Percentiles rank a stretch among this genome's conserved stretches.
phyloP scores from a whole-genome alignment of 2,113 vertebrate genomes.

The Rhabdornis inornatus region DNA sequence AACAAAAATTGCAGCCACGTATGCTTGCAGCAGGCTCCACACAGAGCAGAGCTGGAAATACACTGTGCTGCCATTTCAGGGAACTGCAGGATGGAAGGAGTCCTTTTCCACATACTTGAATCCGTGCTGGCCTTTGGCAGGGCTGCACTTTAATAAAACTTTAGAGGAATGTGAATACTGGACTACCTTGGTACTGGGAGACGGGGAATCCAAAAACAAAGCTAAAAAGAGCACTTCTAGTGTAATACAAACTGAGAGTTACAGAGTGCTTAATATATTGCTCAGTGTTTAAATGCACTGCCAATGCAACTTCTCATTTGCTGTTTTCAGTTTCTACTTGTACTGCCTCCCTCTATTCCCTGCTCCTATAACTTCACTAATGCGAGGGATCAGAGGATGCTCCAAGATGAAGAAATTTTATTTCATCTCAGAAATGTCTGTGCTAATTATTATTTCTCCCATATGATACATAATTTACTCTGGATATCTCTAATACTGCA shows the following conservation, averaged over 20 bases:
- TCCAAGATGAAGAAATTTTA: neutral
- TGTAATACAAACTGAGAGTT: neutral
- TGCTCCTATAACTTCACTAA: neutral
- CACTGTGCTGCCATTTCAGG: constrained; percentile 54
- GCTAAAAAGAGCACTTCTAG: neutral
- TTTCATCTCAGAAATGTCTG: neutral
- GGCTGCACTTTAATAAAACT: constrained; percentile 38
- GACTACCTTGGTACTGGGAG: neutral
- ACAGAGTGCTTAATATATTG: neutral
- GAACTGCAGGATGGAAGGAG: constrained; percentile 54
- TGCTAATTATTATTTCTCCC: neutral
- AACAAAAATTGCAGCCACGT: constrained; percentile 58
- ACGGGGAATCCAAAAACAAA: neutral
- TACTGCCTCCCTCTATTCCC: neutral
- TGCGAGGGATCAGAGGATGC: neutral
- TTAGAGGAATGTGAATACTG: constrained; percentile 23
- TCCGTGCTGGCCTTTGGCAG: constrained; percentile 48
- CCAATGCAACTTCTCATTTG: neutral
- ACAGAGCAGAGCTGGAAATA: constrained; percentile 44
- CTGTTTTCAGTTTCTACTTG: neutral
- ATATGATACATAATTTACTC: neutral
- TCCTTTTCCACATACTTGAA: constrained; percentile 55
- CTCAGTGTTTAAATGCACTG: neutral
- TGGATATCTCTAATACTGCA: neutral
- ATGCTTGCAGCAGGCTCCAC: constrained; percentile 41